Evolutionary conservation across 2,888 invertebrate genomes (phyloP).

Genomic region (Brenthis hecate): DNA sequence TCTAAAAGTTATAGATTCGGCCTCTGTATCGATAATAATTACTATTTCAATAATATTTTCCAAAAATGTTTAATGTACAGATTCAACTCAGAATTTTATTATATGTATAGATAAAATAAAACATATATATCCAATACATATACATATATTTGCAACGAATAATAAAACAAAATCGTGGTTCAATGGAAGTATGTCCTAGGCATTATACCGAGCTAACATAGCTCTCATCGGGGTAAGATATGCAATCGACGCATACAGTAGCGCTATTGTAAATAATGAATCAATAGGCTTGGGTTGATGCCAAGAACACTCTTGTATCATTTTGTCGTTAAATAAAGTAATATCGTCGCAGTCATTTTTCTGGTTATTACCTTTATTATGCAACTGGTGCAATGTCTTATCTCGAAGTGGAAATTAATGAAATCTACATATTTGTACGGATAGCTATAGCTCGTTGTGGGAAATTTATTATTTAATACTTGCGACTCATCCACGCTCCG

Average conservation of each 20-base stretch:
- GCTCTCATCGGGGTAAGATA: slow-evolving; percentile 35
- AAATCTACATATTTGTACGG: not conserved
- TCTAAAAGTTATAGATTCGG: too few relatives aligned
- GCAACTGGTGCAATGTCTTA: too few relatives aligned
- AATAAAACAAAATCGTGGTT: slow-evolving; percentile 3
- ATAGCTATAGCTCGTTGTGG: too few relatives aligned
- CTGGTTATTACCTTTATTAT: slow-evolving; percentile 8
- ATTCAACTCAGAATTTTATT: too few relatives aligned
- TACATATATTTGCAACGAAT: too few relatives aligned
- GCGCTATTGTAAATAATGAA: slow-evolving; percentile 40
- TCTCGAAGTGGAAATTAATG: not conserved
- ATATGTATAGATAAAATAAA: too few relatives aligned
- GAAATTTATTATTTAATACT: too few relatives aligned
- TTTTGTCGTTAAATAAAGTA: slow-evolving; percentile 19
- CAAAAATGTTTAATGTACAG: too few relatives aligned
- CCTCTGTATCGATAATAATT: too few relatives aligned
- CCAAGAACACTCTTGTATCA: slow-evolving; percentile 15
- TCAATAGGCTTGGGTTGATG: slow-evolving; percentile 32
- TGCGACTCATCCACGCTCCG: too few relatives aligned
- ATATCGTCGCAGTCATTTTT: slow-evolving; percentile 3
- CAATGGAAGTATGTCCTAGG: slow-evolving; percentile 36
- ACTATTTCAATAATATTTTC: too few relatives aligned
- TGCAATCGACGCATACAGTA: slow-evolving; percentile 41
- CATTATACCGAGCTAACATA: slow-evolving; percentile 43
- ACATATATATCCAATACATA: too few relatives aligned